phyloP scores from a whole-genome alignment of 2,113 vertebrate genomes.

The Paraplagusia blochii region DNA sequence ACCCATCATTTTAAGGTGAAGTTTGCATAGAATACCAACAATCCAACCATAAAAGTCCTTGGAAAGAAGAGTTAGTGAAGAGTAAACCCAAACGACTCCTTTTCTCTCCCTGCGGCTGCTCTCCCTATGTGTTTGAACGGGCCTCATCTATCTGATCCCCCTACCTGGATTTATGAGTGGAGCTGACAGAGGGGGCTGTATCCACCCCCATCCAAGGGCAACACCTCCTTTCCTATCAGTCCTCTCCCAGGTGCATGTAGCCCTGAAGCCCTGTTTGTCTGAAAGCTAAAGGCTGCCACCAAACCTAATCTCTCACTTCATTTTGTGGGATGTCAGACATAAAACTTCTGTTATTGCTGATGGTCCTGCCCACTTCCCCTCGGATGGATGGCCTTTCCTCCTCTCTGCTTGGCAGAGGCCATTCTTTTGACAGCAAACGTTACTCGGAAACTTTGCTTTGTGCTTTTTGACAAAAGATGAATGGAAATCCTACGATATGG shows the following conservation, averaged over 20 bases:
- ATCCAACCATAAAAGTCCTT: background rate
- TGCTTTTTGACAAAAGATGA: slow-evolving; percentile 7
- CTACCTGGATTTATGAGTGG: slow-evolving; percentile 66
- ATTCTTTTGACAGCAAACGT: slow-evolving; percentile 36
- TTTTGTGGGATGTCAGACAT: slow-evolving; percentile 71
- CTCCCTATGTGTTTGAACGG: slow-evolving; percentile 63
- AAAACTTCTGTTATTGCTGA: slow-evolving; percentile 58
- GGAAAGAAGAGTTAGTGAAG: slow-evolving; percentile 11
- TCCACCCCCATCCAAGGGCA: slow-evolving; percentile 50
- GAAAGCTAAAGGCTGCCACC: slow-evolving; percentile 28
- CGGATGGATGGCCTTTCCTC: slow-evolving; percentile 35
- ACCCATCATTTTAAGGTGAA: no score
- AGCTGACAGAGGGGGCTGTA: slow-evolving; percentile 62
- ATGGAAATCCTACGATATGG: background rate
- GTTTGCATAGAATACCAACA: no score
- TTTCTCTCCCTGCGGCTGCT: slow-evolving; percentile 40
- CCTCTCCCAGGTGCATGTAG: slow-evolving; percentile 73
- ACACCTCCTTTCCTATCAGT: slow-evolving; percentile 46
- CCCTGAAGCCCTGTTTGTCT: slow-evolving; percentile 57
- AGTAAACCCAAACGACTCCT: slow-evolving; percentile 28
- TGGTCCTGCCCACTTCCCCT: slow-evolving; percentile 27
- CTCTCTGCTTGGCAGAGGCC: slow-evolving; percentile 2
- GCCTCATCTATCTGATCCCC: slow-evolving; percentile 47
- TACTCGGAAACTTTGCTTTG: slow-evolving; percentile 21
- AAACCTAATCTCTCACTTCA: slow-evolving; percentile 51